Conservation (phyloP, 2,888 invertebrate species). For the Cryptocheilus praepositus region DNA sequence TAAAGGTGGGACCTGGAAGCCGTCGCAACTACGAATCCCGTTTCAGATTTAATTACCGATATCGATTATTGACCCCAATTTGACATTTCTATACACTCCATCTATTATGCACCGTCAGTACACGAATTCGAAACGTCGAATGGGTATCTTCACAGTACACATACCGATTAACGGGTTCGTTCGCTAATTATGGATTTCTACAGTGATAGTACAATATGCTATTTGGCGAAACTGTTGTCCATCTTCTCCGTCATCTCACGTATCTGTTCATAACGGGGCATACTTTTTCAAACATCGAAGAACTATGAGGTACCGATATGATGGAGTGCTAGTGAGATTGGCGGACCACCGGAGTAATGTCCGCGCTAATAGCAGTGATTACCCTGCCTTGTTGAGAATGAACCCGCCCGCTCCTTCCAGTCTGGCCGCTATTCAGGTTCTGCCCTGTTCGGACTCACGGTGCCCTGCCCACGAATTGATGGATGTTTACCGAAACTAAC, state of each 20-base stretch:
- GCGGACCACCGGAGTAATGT: constrained; percentile 78
- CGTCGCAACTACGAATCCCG: too few relatives aligned
- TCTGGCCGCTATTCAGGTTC: constrained; percentile 50
- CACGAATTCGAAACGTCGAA: too few relatives aligned
- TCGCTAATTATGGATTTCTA: too few relatives aligned
- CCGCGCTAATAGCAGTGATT: constrained; percentile 79
- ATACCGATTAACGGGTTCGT: too few relatives aligned
- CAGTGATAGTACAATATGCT: too few relatives aligned
- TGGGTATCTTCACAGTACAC: too few relatives aligned
- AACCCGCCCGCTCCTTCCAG: constrained; percentile 66
- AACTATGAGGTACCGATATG: constrained; percentile 56
- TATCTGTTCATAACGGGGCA: constrained; percentile 15
- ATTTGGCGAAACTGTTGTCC: too few relatives aligned
- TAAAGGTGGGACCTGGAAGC: not conserved
- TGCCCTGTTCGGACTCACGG: constrained; percentile 37
- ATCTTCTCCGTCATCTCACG: not conserved
- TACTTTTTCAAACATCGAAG: constrained; percentile 40
- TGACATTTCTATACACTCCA: too few relatives aligned
- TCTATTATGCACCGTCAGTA: too few relatives aligned
- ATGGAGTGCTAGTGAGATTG: constrained; percentile 71
- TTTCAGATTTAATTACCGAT: too few relatives aligned
- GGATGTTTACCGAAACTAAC: constrained; percentile 70
- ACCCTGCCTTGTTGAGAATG: constrained; percentile 73
- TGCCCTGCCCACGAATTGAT: constrained; percentile 68
- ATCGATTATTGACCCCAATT: too few relatives aligned